Evolutionary conservation across 1,140 invertebrate genomes (phyloP), one percentile per base, ranked within the genome.

Genomic region (Leptoteleia sp.): DNA sequence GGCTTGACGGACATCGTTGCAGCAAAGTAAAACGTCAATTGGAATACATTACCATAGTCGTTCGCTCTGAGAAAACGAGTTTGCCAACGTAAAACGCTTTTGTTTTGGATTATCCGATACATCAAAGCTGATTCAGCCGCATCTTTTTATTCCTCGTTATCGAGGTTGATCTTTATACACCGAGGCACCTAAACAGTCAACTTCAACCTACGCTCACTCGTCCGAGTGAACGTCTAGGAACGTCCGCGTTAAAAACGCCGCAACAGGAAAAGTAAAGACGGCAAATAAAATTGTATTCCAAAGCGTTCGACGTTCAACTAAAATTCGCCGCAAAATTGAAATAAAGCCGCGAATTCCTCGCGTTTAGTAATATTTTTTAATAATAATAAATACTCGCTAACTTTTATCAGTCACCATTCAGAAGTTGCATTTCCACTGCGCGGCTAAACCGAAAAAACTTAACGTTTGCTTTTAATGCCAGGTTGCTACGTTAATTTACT

Each of bases 11-110:
- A 72, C 62, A 72, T 54, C 35, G 45, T 43, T 40, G 43, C 29
- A 64, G 59, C 54, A 71, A 55, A 80, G 65, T 80, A 57, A 67
- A 80, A 81, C 50, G 76, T 76, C 78, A 79, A 75, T 81, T 70
- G 79, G 62, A 80, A 79, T 80, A 73, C 57, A 76, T 82, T 80
- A 68, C 38, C 57, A 61, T 27, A 57, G 48, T 13, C 9, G 35
- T 17, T 40, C 11, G 31, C 11, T 48, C 31, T 31, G 17, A 57
- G 59, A 38, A 68, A 76, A 70, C 65, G 19, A 29, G 65, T 64
- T 76, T 43, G 48, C 40, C 22, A 47, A 9, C 33, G 54, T 9
- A 22, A 50, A 59, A 35, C n/a, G 37, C 67, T 72, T 72, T 65
- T 71, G 62, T 67, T 59, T 71, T 48, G 45, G 50, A 78, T 78